These are phyloP conservation scores for Brevimyrus niger DNA, from an alignment of 2,113 vertebrate genomes.

Conservation along the genomic window DNA sequence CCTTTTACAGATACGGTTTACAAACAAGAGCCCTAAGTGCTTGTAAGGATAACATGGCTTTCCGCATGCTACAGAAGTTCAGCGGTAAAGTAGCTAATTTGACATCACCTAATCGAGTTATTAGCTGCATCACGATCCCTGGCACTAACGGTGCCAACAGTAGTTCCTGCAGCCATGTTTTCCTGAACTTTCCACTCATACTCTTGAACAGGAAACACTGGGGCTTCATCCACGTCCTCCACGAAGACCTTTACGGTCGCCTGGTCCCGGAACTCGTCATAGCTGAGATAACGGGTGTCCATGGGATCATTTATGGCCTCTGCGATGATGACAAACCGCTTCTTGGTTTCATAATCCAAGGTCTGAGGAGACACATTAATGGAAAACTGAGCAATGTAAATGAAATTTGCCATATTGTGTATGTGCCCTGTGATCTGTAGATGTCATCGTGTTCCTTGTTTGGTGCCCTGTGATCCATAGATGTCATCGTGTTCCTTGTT, in stretches of 20 bases:
- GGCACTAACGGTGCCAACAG: conserved; percentile 68
- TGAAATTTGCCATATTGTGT: not conserved
- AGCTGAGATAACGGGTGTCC: conserved; percentile 55
- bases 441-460: not conserved
- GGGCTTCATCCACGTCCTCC: conserved; percentile 81
- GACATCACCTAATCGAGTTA: conserved; percentile 68
- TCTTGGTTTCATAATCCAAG: conserved; percentile 78
- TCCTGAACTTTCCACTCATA: conserved; percentile 77
- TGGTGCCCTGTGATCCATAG: not conserved
- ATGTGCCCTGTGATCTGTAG: not conserved
- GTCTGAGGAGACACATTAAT: conserved; percentile 51
- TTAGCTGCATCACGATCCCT: conserved; percentile 69
- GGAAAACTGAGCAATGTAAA: not conserved
- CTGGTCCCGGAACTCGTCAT: conserved; percentile 62
- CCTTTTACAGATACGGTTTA: not conserved
- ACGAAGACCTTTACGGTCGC: conserved; percentile 76
- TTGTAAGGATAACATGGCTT: not conserved
- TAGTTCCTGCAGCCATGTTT: conserved; percentile 50
- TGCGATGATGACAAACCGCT: conserved; percentile 61
- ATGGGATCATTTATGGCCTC: conserved; percentile 69
- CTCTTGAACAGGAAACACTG: conserved; percentile 58
- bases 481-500: not conserved
- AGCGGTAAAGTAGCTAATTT: not conserved
- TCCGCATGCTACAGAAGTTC: not conserved
- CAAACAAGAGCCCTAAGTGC: not conserved